Evolutionary conservation across 1,140 invertebrate genomes (phyloP), one percentile per base, ranked within the genome.

Genomic region (Nixonia krombeini): DNA sequence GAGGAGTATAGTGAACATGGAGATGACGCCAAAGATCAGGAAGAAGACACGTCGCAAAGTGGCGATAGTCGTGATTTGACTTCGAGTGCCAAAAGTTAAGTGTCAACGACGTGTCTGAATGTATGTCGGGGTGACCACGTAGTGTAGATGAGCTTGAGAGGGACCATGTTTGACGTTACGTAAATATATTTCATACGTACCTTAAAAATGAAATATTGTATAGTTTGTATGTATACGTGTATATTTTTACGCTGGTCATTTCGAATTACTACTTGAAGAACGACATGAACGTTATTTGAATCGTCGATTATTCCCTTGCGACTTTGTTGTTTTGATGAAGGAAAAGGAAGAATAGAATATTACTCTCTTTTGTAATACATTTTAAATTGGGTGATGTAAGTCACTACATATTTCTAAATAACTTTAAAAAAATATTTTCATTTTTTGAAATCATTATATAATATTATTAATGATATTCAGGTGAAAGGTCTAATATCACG

Each of bases 51-150:
- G 35, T 38, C 35, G 9, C 35, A 55, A 9, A 46, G 46, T 0
- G 37, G 51, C 29, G 58, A 66, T 28, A 52, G 38, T 52, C 40
- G 53, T 25, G 66, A 74, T 42, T 58, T 49, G 35, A 72, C 50
- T 53, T 63, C 63, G 45, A 72, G 74, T 76, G 76, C 76, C 75
- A 80, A 78, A 76, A 76, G 73, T 59, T 73, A 74, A 76, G 64
- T 76, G 66, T 74, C 45, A 69, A 72, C 47, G 50, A 59, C 49
- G 49, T 21, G 58, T 47, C 28, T 59, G 35, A n/a, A n/a, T n/a
- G n/a, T n/a, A n/a, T n/a, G n/a, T n/a, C n/a, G n/a, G n/a, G n/a
- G n/a, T n/a, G n/a, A n/a, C n/a, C n/a, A n/a, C n/a, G n/a, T n/a
- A n/a, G n/a, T n/a, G 21, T 50, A 35, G 37, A 46, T 7, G 37